Base-by-base conservation (phyloP, 2,797 vertebrate genomes). In the Vespertilio murinus region DNA sequence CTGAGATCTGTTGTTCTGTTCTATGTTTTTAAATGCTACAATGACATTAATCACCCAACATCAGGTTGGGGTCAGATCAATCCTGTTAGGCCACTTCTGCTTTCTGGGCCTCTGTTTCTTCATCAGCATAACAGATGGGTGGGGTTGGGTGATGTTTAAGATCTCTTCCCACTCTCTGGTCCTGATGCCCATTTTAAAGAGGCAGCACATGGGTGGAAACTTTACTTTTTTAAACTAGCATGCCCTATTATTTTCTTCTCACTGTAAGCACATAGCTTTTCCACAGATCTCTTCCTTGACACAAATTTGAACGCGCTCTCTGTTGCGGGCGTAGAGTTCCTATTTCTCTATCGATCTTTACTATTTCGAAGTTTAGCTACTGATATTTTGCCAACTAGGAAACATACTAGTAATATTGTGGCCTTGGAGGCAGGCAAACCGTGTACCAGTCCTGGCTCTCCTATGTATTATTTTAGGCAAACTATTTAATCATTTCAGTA, bases 101-200 rank as follows among this genome's bases (percentile, higher is more conserved):
- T 91, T 70, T 73, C 75, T 81, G n/a, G n/a, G 7, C 25, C 79
- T 94, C 40, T 9, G 56, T 87, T 93, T 86, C 69, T 59, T 82
- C 18, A 42, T 69, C 69, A 65, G 45, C 6, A 86, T 78, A 92
- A 38, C 1, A 38, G 16, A 56, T n/a, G 0, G 3, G 4, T 28
- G 11, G 18, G 42, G 25, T 5, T 35, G 20, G 64, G 40, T 30
- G 33, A 73, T 52, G 25, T 85, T 78, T 61, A n/a, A 82, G 47
- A 30, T 70, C n/a, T 81, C 79, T 69, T 69, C 6, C 10, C 14
- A 23, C 20, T 54, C 61, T 82, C 33, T 83, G 35, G 42, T 86
- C 8, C 47, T 33, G 45, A 52, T 8, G 28, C 1, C 23, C 11
- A 83, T 94, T 83, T 18, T 42, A 84, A 40, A 77, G 74, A 87